These are phyloP conservation scores for Pycnonotus jocosus DNA, from an alignment of 2,113 vertebrate species.

Conservation along the genomic window DNA sequence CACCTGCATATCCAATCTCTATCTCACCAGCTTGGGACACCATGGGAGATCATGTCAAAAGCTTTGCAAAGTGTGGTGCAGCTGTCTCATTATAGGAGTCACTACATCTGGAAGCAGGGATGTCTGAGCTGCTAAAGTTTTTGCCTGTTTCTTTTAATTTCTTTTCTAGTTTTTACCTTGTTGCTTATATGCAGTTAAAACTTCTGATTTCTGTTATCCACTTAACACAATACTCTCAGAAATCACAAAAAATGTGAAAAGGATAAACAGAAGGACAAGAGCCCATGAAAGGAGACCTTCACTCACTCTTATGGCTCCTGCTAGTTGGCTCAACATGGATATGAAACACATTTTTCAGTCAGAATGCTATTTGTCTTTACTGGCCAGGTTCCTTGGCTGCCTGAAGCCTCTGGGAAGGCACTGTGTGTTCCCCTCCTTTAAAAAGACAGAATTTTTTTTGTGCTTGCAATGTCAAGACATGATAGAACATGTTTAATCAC, in stretches of 20 bases:
- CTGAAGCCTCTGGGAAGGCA: neutral
- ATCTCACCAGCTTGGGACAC: neutral
- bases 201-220: neutral
- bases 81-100: neutral
- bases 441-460: neutral
- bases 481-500: neutral
- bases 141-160: neutral
- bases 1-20: neutral
- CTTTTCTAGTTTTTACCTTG: neutral
- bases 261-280: neutral
- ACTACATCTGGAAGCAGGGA: neutral
- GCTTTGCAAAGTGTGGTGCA: neutral
- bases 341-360: neutral
- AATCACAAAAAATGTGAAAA: neutral
- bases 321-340: neutral
- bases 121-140: neutral
- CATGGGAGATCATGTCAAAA: neutral
- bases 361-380: neutral
- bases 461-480: rapidly evolving
- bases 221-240: neutral
- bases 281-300: neutral
- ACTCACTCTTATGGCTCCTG: neutral
- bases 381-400: neutral
- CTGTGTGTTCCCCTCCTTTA: neutral
- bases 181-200: neutral